These are phyloP conservation scores for Carassius auratus DNA, from an alignment of 2,113 vertebrate genomes.

Conservation along the genomic window DNA sequence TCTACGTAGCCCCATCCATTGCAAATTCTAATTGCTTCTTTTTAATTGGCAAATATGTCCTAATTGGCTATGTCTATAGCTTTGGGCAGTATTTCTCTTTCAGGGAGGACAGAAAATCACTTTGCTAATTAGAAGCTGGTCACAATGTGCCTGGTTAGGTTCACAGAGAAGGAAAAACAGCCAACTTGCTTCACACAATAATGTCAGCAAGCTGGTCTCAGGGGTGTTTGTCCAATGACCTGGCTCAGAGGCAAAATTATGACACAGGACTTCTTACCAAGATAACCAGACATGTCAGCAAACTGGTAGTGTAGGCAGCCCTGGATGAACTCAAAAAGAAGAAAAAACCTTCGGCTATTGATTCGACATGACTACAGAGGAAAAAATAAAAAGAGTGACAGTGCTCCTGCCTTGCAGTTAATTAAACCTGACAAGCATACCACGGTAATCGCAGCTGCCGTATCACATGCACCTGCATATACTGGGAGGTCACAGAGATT, in stretches of 20 bases:
- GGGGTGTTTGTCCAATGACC: slow-evolving; percentile 62
- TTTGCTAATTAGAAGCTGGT: not conserved
- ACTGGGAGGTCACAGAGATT: not conserved
- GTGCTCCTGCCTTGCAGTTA: slow-evolving; percentile 17
- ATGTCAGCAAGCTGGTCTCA: slow-evolving; percentile 61
- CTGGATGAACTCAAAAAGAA: slow-evolving; percentile 50
- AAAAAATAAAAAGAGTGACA: not conserved
- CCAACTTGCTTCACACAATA: slow-evolving; percentile 41
- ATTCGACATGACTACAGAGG: slow-evolving; percentile 12
- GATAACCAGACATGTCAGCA: slow-evolving; percentile 68
- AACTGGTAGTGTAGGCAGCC: slow-evolving; percentile 52
- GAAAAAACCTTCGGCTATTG: slow-evolving; percentile 25
- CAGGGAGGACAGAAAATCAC: not conserved
- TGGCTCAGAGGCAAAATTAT: slow-evolving; percentile 65
- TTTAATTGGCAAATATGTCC: slow-evolving; percentile 5
- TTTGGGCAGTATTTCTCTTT: slow-evolving; percentile 8
- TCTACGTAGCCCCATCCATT: not conserved
- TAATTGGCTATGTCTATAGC: not conserved
- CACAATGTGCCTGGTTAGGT: not conserved
- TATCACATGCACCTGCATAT: slow-evolving; percentile 8
- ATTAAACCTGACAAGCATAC: slow-evolving; percentile 58
- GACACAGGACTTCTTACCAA: slow-evolving; percentile 68
- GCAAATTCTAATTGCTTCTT: not conserved
- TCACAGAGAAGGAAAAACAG: not conserved
- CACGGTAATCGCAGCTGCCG: slow-evolving; percentile 33